These are phyloP conservation scores for Gasterosteus aculeatus DNA, from an alignment of 2,113 vertebrate genomes.

Conservation along the genomic window DNA sequence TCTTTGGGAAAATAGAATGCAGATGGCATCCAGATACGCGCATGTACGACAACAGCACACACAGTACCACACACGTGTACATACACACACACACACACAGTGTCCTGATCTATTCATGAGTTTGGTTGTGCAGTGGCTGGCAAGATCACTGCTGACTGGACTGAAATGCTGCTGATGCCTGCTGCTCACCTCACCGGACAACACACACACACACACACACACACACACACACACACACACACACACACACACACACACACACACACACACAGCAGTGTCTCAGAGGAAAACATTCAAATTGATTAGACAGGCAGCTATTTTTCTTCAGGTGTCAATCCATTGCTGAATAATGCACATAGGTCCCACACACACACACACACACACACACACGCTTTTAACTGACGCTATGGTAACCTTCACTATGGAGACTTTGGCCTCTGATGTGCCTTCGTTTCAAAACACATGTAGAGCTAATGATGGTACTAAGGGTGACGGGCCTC, in stretches of 20 bases:
- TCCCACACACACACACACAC: conserved; percentile 18
- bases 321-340: conserved; percentile 72
- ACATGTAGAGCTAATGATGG: conserved; percentile 54
- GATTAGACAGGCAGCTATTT: conserved; percentile 75
- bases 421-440: conserved; percentile 56
- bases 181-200: conserved; percentile 67
- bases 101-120: conserved; percentile 75
- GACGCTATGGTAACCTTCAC: conserved; percentile 49
- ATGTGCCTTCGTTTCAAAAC: conserved; percentile 29
- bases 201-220: conserved; percentile 15
- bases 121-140: conserved; percentile 56
- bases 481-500: conserved; percentile 26
- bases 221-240: background rate
- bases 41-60: conserved; percentile 3
- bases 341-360: conserved; percentile 57
- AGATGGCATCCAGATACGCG: conserved; percentile 26
- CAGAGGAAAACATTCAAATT: conserved; percentile 61
- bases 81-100: conserved; percentile 23
- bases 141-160: conserved; percentile 75
- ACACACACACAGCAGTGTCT: conserved; percentile 7
- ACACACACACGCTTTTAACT: background rate
- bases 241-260: conserved; percentile 25
- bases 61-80: conserved; percentile 25
- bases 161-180: conserved; percentile 77
- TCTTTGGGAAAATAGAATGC: conserved; percentile 23